Evolutionary conservation across 2,888 invertebrate genomes (phyloP), one percentile per base, ranked within the genome.

Genomic region (Erynnis tages): DNA sequence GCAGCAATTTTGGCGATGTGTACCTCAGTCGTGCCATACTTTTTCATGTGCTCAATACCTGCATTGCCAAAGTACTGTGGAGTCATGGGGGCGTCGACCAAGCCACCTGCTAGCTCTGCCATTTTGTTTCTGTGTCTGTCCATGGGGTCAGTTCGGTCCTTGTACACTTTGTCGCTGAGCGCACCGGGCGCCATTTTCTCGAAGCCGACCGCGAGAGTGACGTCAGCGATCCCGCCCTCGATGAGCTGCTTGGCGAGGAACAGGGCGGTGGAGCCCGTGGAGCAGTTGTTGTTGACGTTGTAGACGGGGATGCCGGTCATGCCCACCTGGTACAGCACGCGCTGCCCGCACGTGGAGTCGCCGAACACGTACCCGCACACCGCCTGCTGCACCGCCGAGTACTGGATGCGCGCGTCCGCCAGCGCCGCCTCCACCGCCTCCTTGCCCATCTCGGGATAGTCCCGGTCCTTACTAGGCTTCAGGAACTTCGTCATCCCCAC

Each of bases 401-500:
- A 96, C 14, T 91, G 81, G 17, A 98, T 83, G 55, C 92, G 92
- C 10, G 97, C 95, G 90, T 99, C 98, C 13, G 92, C 82, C 4
- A 98, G 82, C 8, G 99, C 99, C 60, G 95, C 96, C 8, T 91
- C 91, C 0, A 98, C 95, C 1, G 98, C 96, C 90, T 99, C 98
- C 70, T 96, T 95, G 10, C 96, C 98, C 93, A 98, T 93, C 63
- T 97, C 94, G 0, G 99, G 98, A 78, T 99, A 99, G 80, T 99
- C 98, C 67, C 94, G 93, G 63, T 95, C 91, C 44, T 93, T 91
- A 45, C 96, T 97, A 38, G 99, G 99, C 82, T 98, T 99, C 71
- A 97, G 95, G 86, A 99, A 99, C 92, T 98, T 98, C 58, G 98
- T 98, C 98, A 98, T 98, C 59, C 98, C 98, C 63, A 98, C 98